Percentiles rank a stretch among this genome's conserved stretches.
phyloP scores from a whole-genome alignment of 2,797 vertebrate species.

The Hydrophis major region DNA sequence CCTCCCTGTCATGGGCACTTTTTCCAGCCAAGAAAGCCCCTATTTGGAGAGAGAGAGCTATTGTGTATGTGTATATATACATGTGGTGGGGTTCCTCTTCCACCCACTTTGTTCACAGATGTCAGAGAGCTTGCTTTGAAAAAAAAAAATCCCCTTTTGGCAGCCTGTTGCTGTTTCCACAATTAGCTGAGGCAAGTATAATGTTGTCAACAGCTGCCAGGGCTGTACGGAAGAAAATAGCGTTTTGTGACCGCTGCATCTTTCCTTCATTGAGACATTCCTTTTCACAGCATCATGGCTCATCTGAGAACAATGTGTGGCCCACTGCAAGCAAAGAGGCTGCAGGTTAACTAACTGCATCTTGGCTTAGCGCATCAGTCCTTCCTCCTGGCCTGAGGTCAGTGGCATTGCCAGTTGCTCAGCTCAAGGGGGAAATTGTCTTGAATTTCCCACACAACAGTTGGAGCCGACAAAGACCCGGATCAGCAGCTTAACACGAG shows the following conservation, averaged over 20 bases:
- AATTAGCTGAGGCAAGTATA: conserved; percentile 28
- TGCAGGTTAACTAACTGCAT: background rate
- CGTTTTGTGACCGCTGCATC: conserved; percentile 13
- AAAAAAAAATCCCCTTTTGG: background rate
- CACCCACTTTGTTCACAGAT: background rate
- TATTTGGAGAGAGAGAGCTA: conserved; percentile 1
- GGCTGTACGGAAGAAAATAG: background rate
- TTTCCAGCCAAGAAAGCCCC: conserved; percentile 22
- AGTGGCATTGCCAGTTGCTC: background rate
- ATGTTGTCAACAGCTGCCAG: conserved; percentile 28
- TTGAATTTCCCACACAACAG: background rate
- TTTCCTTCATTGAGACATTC: conserved; percentile 27
- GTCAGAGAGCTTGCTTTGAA: background rate
- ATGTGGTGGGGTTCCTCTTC: background rate
- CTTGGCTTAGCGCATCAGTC: background rate
- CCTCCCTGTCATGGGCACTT: background rate
- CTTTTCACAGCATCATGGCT: conserved; percentile 16
- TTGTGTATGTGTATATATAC: background rate
- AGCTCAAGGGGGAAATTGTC: background rate
- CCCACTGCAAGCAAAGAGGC: background rate
- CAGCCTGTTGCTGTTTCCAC: conserved; percentile 3
- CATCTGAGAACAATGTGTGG: conserved; percentile 4
- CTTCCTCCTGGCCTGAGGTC: background rate
- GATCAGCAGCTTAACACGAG: background rate
- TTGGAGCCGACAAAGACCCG: background rate